A percentile compares a stretch with the other conserved stretches of the same genome.
phyloP scores from a whole-genome alignment of 2,797 vertebrate species.

The Falco berigora region DNA sequence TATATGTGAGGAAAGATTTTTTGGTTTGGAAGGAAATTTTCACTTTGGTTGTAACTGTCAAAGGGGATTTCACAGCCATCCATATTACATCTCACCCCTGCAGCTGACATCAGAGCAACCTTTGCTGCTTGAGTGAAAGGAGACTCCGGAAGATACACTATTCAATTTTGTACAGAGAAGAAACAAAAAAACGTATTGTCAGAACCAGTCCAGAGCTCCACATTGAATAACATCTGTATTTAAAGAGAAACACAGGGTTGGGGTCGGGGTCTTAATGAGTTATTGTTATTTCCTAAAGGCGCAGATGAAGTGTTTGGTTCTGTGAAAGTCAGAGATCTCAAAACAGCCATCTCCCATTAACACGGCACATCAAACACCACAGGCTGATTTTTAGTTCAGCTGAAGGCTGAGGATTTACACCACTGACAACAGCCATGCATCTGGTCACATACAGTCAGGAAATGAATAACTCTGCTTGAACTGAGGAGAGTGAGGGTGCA shows the following conservation, averaged over 20 bases:
- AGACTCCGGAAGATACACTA: not conserved
- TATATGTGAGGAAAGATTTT: not conserved
- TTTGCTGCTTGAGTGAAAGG: not conserved
- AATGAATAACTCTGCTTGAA: constrained; percentile 37
- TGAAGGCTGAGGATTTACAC: constrained; percentile 23
- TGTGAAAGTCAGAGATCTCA: not conserved
- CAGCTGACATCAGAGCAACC: constrained; percentile 4
- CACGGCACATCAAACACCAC: not conserved
- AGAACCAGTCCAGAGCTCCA: not conserved
- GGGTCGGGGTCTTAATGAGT: not conserved
- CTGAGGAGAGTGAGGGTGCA: not conserved
- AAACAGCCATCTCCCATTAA: not conserved
- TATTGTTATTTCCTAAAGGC: constrained; percentile 16
- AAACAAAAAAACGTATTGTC: not conserved
- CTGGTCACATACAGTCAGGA: constrained; percentile 41
- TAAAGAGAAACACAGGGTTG: not conserved
- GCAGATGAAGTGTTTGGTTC: not conserved
- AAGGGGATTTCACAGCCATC: constrained; percentile 20
- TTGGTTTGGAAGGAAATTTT: constrained; percentile 3
- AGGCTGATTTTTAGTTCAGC: not conserved
- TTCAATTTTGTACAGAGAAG: not conserved
- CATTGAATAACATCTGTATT: not conserved
- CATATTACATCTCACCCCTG: not conserved
- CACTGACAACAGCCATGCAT: not conserved
- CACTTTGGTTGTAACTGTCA: constrained; percentile 2